These are phyloP conservation scores for Chrysochloris asiatica DNA, from an alignment of 2,113 vertebrate species.

Conservation along the genomic window DNA sequence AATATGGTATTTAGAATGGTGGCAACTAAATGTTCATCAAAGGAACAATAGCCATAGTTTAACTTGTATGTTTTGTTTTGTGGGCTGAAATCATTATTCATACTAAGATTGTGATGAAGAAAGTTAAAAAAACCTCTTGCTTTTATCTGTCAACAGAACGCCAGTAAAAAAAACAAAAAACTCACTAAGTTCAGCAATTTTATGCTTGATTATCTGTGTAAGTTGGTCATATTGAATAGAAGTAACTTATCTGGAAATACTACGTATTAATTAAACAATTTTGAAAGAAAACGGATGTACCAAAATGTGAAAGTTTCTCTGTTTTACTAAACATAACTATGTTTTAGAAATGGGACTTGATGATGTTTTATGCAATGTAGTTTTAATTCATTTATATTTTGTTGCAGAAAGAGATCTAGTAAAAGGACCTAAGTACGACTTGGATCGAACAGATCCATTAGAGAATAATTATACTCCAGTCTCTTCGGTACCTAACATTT, in stretches of 20 bases:
- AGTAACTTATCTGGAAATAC: not conserved
- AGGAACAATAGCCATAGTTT: slow-evolving; percentile 8
- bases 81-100: not conserved
- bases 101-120: slow-evolving; percentile 21
- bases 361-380: not conserved
- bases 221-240: slow-evolving; percentile 20
- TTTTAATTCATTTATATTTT: slow-evolving; percentile 64
- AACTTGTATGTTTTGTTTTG: not conserved
- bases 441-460: slow-evolving; percentile 88
- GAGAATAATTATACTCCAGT: slow-evolving; percentile 91
- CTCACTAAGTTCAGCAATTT: not conserved
- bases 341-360: not conserved
- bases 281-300: not conserved
- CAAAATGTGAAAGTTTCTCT: slow-evolving; percentile 9
- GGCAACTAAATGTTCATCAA: not conserved
- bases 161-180: not conserved
- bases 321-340: not conserved
- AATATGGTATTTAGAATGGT: not conserved
- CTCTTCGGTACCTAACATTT: slow-evolving; percentile 88
- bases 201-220: slow-evolving; percentile 38
- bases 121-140: not conserved
- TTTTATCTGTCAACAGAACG: not conserved
- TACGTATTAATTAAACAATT: not conserved
- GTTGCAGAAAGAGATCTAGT: slow-evolving; percentile 92
- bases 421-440: slow-evolving; percentile 94